A percentile compares a stretch with the other conserved stretches of the same genome.
phyloP scores from a whole-genome alignment of 2,113 vertebrate genomes.

The Phylloscopus trochiloides region DNA sequence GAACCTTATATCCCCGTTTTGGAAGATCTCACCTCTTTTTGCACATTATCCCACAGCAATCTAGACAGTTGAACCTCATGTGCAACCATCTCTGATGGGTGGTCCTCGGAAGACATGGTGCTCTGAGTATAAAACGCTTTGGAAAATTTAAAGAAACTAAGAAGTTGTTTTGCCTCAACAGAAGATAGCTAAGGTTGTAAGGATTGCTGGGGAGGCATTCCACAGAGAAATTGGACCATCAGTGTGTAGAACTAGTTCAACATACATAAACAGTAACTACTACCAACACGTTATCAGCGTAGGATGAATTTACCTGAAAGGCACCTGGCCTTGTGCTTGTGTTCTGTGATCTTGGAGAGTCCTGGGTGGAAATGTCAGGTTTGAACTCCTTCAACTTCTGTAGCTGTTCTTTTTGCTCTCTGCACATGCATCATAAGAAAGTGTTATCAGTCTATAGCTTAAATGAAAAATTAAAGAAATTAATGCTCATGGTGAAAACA shows the following conservation, averaged over 20 bases:
- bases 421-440: conserved; percentile 57
- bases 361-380: conserved; percentile 66
- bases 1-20: not conserved
- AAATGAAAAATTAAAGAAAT: not conserved
- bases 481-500: not conserved
- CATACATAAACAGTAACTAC: not conserved
- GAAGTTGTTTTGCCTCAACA: not conserved
- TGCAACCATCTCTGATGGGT: not conserved
- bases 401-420: conserved; percentile 82
- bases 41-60: not conserved
- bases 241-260: not conserved
- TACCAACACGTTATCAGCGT: not conserved
- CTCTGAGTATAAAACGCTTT: not conserved
- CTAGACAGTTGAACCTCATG: not conserved
- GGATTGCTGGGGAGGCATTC: not conserved
- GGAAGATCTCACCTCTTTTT: not conserved
- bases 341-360: conserved; percentile 63
- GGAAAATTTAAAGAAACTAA: not conserved
- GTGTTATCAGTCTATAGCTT: not conserved
- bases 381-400: conserved; percentile 80
- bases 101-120: not conserved
- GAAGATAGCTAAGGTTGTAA: not conserved
- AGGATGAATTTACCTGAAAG: conserved; percentile 72
- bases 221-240: not conserved
- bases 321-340: conserved; percentile 61